These are phyloP conservation scores for Drosophila punjabiensis DNA, from an alignment of 1,140 invertebrate species.

Conservation along the genomic window DNA sequence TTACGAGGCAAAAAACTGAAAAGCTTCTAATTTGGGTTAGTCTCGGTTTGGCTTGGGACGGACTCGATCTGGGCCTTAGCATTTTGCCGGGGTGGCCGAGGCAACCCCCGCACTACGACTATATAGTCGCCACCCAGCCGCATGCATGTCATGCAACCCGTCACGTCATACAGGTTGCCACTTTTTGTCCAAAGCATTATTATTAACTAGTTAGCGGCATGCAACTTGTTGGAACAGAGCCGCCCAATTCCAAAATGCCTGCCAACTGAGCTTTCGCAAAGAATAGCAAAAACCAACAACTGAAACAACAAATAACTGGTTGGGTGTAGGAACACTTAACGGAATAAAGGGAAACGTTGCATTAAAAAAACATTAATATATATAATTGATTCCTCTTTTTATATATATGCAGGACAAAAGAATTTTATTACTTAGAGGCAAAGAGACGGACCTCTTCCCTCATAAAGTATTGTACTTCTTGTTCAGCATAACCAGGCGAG, in stretches of 20 bases:
- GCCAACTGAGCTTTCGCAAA: slow-evolving; percentile 56
- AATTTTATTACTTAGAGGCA: too few species aligned
- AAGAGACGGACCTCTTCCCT: rapidly evolving
- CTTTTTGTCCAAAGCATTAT: slow-evolving; percentile 64
- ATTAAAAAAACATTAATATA: background rate
- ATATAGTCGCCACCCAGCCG: slow-evolving; percentile 12
- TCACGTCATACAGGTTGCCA: slow-evolving; percentile 63
- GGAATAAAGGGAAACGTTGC: background rate
- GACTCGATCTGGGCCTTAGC: slow-evolving; percentile 15
- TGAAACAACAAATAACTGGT: slow-evolving; percentile 39
- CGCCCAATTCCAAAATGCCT: slow-evolving; percentile 56
- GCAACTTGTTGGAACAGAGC: slow-evolving; percentile 59
- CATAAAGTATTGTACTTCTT: background rate
- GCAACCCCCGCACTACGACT: background rate
- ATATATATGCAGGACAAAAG: background rate
- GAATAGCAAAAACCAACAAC: slow-evolving; percentile 24
- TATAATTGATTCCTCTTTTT: background rate
- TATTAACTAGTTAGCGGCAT: slow-evolving; percentile 80
- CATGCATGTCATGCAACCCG: slow-evolving; percentile 67
- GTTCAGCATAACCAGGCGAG: background rate
- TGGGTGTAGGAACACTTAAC: background rate
- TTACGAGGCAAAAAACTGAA: slow-evolving; percentile 71
- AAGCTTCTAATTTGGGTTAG: slow-evolving; percentile 61
- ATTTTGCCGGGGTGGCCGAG: slow-evolving; percentile 33
- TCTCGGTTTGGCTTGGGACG: slow-evolving; percentile 22